Conservation (phyloP, 1,140 invertebrate species). For the Oncopeltus fasciatus region DNA sequence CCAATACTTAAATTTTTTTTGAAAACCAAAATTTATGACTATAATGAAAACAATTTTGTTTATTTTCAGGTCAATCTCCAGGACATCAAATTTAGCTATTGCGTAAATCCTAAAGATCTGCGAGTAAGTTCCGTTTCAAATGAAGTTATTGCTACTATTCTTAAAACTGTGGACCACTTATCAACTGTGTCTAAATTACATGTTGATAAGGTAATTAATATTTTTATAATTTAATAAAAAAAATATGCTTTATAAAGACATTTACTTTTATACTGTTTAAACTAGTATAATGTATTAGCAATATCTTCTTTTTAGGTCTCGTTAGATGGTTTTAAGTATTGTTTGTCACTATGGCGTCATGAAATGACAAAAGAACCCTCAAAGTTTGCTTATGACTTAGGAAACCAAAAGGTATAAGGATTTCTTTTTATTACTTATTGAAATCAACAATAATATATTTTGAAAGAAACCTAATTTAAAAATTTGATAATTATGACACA, state of each 20-base stretch:
- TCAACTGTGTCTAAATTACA: conserved; percentile 32
- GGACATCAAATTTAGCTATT: conserved; percentile 61
- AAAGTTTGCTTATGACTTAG: conserved; percentile 45
- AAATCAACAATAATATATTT: no score
- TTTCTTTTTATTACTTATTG: no score
- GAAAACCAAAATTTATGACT: no score
- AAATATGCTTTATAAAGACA: no score
- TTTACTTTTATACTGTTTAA: no score
- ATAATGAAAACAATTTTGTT: background rate
- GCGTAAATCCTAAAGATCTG: conserved; percentile 50
- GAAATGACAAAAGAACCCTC: conserved; percentile 53
- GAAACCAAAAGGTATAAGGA: conserved; percentile 38
- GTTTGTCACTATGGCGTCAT: conserved; percentile 52
- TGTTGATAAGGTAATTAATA: conserved; percentile 19
- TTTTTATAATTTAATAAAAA: no score
- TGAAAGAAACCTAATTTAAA: no score
- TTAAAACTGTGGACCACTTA: conserved; percentile 34
- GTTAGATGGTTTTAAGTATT: conserved; percentile 43
- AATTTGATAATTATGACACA: no score
- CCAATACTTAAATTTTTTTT: no score
- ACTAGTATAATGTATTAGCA: no score
- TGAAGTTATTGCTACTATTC: conserved; percentile 50
- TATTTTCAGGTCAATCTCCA: conserved; percentile 41
- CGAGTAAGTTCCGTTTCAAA: conserved; percentile 49
- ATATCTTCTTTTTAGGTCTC: conserved; percentile 32